A percentile compares a stretch with the other conserved stretches of the same genome.
Conservation (phyloP, 1,140 invertebrate species). For the Lepidurus arcticus region DNA sequence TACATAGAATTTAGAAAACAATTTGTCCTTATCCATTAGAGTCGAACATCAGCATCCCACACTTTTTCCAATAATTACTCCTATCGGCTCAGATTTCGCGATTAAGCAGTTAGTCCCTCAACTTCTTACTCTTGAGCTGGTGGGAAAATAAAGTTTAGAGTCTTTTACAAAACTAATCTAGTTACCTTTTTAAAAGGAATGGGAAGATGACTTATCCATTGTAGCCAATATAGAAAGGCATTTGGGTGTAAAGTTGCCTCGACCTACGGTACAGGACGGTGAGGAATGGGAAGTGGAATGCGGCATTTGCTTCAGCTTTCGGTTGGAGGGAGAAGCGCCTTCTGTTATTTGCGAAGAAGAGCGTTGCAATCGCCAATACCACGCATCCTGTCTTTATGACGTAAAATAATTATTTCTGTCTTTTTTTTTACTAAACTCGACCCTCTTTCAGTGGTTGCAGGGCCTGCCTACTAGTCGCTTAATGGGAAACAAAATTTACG, state of each 20-base stretch:
- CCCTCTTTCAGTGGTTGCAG: not conserved
- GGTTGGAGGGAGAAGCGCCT: conserved; percentile 21
- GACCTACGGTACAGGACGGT: not conserved
- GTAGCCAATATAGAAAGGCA: not conserved
- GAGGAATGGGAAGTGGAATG: not conserved
- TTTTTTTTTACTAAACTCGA: not conserved
- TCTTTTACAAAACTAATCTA: not conserved
- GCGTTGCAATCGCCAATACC: conserved; percentile 21
- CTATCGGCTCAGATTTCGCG: conserved; percentile 17
- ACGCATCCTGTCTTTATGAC: conserved; percentile 25
- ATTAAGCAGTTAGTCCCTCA: not conserved
- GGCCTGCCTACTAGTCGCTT: not conserved
- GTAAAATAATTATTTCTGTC: not conserved
- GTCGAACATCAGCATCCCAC: conserved; percentile 20
- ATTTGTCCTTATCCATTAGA: not conserved
- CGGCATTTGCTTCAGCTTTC: conserved; percentile 26
- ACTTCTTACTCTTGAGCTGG: not conserved
- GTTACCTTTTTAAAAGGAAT: not conserved
- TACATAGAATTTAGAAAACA: not conserved
- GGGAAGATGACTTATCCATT: conserved; percentile 1
- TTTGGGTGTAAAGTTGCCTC: not conserved
- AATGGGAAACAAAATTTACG: not conserved
- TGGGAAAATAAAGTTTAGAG: not conserved
- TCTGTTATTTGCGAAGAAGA: conserved; percentile 24
- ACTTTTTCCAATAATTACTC: conserved; percentile 22